These are phyloP conservation scores for Thamnophis sirtalis DNA, from an alignment of 2,113 vertebrate genomes.

Conservation along the genomic window DNA sequence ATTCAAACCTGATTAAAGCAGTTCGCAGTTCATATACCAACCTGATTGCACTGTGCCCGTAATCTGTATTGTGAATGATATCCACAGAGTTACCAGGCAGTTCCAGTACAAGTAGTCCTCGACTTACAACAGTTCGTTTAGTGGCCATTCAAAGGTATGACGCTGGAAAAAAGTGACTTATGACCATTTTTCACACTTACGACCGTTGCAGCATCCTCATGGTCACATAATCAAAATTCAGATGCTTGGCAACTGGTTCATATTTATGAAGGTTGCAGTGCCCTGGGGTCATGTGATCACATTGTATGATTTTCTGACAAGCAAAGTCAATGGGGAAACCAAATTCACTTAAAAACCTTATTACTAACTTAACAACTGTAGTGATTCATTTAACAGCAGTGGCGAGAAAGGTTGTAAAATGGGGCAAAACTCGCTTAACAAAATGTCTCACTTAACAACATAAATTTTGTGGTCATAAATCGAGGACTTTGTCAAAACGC, in stretches of 20 bases:
- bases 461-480: neutral
- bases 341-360: neutral
- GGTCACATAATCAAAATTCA: neutral
- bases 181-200: neutral
- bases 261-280: neutral
- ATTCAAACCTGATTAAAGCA: slow-evolving; percentile 49
- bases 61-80: slow-evolving; percentile 44
- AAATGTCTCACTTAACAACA: neutral
- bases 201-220: neutral
- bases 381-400: neutral
- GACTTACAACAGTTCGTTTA: neutral
- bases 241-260: neutral
- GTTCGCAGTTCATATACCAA: slow-evolving; percentile 42
- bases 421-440: neutral
- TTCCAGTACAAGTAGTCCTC: neutral
- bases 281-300: neutral
- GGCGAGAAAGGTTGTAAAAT: neutral
- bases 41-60: slow-evolving; percentile 36
- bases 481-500: neutral
- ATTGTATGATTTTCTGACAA: neutral
- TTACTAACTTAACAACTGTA: neutral
- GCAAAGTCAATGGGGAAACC: neutral
- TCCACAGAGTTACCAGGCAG: slow-evolving; percentile 3
- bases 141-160: neutral
- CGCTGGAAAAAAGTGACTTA: neutral